Percentiles rank a stretch among this genome's conserved stretches.
Conservation (phyloP, 2,888 invertebrate species). For the Leptopilina syphax region DNA sequence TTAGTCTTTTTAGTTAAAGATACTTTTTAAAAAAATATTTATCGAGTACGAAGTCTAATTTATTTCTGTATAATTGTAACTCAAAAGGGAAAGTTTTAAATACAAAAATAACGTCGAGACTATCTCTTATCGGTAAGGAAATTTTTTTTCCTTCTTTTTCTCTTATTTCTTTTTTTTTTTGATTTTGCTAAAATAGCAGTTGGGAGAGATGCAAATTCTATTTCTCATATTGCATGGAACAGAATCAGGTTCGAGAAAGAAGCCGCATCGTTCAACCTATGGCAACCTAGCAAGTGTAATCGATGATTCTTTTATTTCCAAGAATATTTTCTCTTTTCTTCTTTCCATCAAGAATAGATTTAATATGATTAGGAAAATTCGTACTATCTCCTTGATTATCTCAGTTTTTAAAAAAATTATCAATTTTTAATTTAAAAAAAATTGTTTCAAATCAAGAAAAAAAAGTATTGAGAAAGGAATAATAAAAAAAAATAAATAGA, state of each 20-base stretch:
- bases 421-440: too few relatives aligned
- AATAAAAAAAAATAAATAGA: too few relatives aligned
- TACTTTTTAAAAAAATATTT: too few relatives aligned
- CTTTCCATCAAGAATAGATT: background rate
- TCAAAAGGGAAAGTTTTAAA: too few relatives aligned
- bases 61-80: too few relatives aligned
- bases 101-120: too few relatives aligned
- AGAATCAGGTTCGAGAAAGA: constrained; percentile 53
- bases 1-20: too few relatives aligned
- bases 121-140: background rate
- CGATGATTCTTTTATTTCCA: constrained; percentile 61
- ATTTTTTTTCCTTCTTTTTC: background rate
- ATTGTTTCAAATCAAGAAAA: too few relatives aligned
- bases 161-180: background rate
- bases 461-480: too few relatives aligned
- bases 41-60: too few relatives aligned
- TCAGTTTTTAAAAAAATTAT: too few relatives aligned
- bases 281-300: constrained; percentile 63
- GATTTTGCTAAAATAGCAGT: background rate
- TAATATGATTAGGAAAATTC: constrained; percentile 1
- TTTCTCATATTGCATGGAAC: background rate
- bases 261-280: constrained; percentile 58
- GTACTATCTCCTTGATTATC: background rate
- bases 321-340: background rate
- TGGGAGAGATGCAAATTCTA: background rate